A percentile compares a stretch with the other conserved stretches of the same genome.
Conservation (phyloP, 2,113 vertebrate genomes). For the Catharus minimus region DNA sequence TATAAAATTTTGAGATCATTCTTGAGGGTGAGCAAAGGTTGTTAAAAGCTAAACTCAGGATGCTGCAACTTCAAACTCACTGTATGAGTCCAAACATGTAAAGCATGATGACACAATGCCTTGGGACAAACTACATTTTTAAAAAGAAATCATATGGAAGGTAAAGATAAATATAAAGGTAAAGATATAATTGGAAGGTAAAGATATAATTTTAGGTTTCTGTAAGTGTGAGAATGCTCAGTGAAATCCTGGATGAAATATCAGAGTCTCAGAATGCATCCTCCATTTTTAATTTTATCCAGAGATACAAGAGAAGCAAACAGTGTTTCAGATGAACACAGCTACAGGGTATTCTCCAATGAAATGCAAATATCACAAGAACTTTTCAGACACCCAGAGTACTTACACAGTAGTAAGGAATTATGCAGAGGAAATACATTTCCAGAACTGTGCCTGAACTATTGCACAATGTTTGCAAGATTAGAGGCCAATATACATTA, state of each 20-base stretch:
- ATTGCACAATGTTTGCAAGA: neutral
- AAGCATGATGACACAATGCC: neutral
- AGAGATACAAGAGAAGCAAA: neutral
- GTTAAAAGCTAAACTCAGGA: neutral
- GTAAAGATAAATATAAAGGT: no score
- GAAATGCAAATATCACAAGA: neutral
- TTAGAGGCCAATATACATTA: conserved; percentile 31
- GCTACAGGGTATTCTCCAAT: neutral
- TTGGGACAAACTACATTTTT: neutral
- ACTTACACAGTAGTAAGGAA: neutral
- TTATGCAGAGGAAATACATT: neutral
- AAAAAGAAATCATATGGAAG: neutral
- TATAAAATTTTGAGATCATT: neutral
- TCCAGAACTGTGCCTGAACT: neutral
- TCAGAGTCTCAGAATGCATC: neutral
- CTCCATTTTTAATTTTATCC: neutral
- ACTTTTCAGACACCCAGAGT: neutral
- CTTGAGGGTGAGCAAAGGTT: neutral
- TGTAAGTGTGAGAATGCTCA: neutral
- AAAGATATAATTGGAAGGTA: neutral
- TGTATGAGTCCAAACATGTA: neutral
- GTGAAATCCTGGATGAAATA: neutral
- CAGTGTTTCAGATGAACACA: neutral
- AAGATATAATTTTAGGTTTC: neutral
- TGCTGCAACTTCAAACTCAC: neutral